These are phyloP conservation scores for Carapus acus DNA, from an alignment of 2,797 vertebrate genomes.

Conservation along the genomic window DNA sequence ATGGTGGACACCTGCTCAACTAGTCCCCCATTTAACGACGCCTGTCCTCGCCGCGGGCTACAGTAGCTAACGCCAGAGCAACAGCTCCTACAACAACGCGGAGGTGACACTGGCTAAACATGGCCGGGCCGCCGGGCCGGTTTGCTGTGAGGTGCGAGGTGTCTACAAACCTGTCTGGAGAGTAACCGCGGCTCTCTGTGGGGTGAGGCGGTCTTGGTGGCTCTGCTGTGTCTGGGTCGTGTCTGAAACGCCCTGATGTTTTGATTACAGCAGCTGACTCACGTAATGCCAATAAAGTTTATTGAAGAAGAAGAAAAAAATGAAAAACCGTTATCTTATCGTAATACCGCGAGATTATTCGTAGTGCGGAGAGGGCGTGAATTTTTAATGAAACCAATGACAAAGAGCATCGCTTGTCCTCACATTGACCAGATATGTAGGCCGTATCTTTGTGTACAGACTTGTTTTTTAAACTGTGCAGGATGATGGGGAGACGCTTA, in stretches of 20 bases:
- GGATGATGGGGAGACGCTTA: too few species aligned
- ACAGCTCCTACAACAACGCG: constrained; percentile 24
- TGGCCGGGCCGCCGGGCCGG: too few species aligned
- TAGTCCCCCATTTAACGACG: constrained; percentile 49
- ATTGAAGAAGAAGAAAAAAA: too few species aligned
- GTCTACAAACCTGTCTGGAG: constrained; percentile 53
- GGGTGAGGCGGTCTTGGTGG: constrained; percentile 3
- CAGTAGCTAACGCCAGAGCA: constrained; percentile 41
- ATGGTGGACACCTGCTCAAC: constrained; percentile 59
- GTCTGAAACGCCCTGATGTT: constrained; percentile 62
- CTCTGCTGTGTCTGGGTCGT: constrained; percentile 11
- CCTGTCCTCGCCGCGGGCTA: constrained; percentile 42
- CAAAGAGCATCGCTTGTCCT: too few species aligned
- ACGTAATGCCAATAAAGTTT: constrained; percentile 6
- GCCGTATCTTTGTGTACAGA: too few species aligned
- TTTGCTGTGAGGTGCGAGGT: background rate
- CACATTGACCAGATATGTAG: too few species aligned
- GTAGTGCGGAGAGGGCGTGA: background rate
- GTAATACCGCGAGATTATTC: constrained; percentile 52
- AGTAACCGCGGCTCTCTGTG: constrained; percentile 45
- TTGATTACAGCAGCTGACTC: constrained; percentile 45
- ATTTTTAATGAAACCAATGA: too few species aligned
- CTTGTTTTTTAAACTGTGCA: too few species aligned
- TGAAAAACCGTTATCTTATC: background rate
- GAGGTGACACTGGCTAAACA: background rate